phyloP scores from a whole-genome alignment of 2,888 invertebrate species.

The Agrochola lychnidis region DNA sequence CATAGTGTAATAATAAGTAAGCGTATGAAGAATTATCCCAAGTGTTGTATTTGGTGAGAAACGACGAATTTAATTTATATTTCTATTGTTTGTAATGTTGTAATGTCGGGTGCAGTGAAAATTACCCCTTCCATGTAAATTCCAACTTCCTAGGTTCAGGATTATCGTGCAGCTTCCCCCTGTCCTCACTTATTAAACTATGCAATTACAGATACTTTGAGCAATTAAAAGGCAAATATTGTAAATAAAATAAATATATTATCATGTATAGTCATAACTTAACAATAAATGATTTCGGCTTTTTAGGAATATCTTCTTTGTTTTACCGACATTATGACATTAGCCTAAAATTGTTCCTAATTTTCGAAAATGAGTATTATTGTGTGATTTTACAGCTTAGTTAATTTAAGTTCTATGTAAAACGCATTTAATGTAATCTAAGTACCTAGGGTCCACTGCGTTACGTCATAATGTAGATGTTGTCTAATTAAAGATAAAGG shows the following conservation, averaged over 20 bases:
- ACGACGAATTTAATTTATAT: constrained; percentile 65
- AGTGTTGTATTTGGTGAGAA: constrained; percentile 62
- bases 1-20: constrained; percentile 67
- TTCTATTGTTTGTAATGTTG: constrained; percentile 52
- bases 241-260: constrained; percentile 50
- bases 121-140: background rate
- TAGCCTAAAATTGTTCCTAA: constrained; percentile 59
- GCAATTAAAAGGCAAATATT: constrained; percentile 41
- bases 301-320: background rate
- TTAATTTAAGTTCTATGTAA: constrained; percentile 46
- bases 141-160: constrained; percentile 1
- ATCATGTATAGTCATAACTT: constrained; percentile 34
- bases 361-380: constrained; percentile 57
- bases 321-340: constrained; percentile 59
- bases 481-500: constrained; percentile 72
- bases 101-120: constrained; percentile 55
- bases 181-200: constrained; percentile 52
- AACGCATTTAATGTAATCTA: constrained; percentile 68
- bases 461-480: constrained; percentile 73
- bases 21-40: constrained; percentile 60
- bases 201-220: constrained; percentile 48
- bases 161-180: constrained; percentile 10
- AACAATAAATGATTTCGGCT: background rate
- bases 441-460: constrained; percentile 81
- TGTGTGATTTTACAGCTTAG: constrained; percentile 53